phyloP scores from a whole-genome alignment of 1,140 invertebrate species.

The Chlorops oryzae region DNA sequence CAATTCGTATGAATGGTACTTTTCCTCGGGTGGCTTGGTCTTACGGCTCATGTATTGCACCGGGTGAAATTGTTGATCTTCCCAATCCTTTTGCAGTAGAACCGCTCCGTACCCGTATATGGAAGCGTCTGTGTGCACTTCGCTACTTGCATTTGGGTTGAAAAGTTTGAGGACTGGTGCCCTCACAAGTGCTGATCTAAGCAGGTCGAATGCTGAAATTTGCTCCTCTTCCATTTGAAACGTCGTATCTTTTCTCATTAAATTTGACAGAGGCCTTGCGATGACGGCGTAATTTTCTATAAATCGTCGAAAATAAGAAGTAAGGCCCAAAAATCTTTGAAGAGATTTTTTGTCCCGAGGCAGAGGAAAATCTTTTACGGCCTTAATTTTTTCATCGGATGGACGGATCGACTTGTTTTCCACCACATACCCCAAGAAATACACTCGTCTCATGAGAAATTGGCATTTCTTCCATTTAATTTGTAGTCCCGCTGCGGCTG shows the following conservation, averaged over 20 bases:
- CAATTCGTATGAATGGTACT: slow-evolving; percentile 26
- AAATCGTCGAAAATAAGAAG: no score
- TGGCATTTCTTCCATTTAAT: slow-evolving; percentile 13
- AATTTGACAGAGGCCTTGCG: no score
- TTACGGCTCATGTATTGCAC: slow-evolving; percentile 16
- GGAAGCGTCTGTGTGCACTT: slow-evolving; percentile 40
- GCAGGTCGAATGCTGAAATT: no score
- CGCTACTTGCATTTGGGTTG: slow-evolving; percentile 25
- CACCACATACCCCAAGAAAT: slow-evolving; percentile 11
- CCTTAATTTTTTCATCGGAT: slow-evolving; percentile 23
- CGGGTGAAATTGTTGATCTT: slow-evolving; percentile 1
- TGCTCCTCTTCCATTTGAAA: background rate
- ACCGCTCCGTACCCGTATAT: slow-evolving; percentile 28
- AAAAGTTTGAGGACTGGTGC: slow-evolving; percentile 10
- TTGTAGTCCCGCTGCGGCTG: background rate
- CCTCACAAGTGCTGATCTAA: no score
- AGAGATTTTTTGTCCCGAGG: no score
- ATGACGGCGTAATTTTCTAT: no score
- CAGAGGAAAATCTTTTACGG: no score
- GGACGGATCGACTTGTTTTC: slow-evolving; percentile 22
- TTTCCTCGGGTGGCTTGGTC: slow-evolving; percentile 18
- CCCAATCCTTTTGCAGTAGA: slow-evolving; percentile 26
- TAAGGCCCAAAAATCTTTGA: no score
- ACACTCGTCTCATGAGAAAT: slow-evolving; percentile 5
- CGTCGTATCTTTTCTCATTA: background rate